These are phyloP conservation scores for Bradysia coprophila DNA, from an alignment of 1,140 invertebrate species.

Conservation along the genomic window DNA sequence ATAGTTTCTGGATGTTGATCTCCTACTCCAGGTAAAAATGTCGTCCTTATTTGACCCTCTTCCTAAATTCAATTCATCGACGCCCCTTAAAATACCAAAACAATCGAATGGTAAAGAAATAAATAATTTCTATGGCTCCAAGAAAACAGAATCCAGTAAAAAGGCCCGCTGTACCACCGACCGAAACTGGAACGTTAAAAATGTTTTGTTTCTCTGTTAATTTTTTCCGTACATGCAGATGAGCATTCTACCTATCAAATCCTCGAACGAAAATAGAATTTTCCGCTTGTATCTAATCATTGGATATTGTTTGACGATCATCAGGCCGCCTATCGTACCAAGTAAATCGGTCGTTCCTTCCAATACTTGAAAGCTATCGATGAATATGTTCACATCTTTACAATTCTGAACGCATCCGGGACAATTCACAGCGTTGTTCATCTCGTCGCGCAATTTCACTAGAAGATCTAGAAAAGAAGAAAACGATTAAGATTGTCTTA, in stretches of 20 bases:
- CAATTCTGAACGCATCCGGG: slow-evolving; percentile 4
- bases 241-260: slow-evolving; percentile 31
- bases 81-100: slow-evolving; percentile 27
- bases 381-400: neutral
- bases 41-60: too few relatives aligned
- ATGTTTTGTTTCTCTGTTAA: neutral
- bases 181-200: slow-evolving; percentile 31
- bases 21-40: too few relatives aligned
- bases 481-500: too few relatives aligned
- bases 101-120: slow-evolving; percentile 38
- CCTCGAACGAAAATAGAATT: slow-evolving; percentile 19
- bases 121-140: slow-evolving; percentile 44
- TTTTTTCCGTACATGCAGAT: slow-evolving; percentile 39
- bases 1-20: too few relatives aligned
- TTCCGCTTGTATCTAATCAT: slow-evolving; percentile 13
- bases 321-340: slow-evolving; percentile 10
- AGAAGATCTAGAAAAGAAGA: too few relatives aligned
- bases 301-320: slow-evolving; percentile 14
- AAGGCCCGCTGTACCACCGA: slow-evolving; percentile 47
- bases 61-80: slow-evolving; percentile 5
- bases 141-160: slow-evolving; percentile 49
- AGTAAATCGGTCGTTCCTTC: slow-evolving; percentile 11
- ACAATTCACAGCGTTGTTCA: neutral
- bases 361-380: slow-evolving; percentile 1
- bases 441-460: too few relatives aligned